Percentiles rank a stretch among this genome's conserved stretches.
These are phyloP conservation scores for Sphecodes monilicornis DNA, from an alignment of 2,888 invertebrate genomes.

Conservation along the genomic window DNA sequence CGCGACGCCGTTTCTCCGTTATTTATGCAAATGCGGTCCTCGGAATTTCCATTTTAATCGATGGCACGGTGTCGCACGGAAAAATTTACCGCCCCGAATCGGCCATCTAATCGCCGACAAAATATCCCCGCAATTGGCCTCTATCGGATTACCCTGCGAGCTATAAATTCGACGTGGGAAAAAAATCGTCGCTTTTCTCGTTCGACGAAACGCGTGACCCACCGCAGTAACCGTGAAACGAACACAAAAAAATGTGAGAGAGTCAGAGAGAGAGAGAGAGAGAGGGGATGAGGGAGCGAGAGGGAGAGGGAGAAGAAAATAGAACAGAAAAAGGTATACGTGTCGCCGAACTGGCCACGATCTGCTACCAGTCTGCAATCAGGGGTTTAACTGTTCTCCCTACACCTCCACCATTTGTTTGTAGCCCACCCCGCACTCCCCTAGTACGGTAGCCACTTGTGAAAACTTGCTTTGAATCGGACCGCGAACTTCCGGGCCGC, in stretches of 20 bases:
- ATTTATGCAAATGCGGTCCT: conserved; percentile 51
- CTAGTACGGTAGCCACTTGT: neutral
- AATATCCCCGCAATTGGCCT: conserved; percentile 60
- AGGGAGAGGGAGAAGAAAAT: neutral
- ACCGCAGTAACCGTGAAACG: neutral
- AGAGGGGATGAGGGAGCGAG: neutral
- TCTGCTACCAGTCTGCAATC: conserved; percentile 38
- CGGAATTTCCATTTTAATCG: conserved; percentile 63
- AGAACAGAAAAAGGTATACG: neutral
- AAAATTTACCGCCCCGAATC: conserved; percentile 54
- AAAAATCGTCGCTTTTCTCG: conserved; percentile 37
- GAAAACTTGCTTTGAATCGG: conserved; percentile 43
- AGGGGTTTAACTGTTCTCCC: conserved; percentile 25
- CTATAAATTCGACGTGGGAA: conserved; percentile 54
- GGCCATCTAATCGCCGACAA: conserved; percentile 61
- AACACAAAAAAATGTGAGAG: neutral
- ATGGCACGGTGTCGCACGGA: conserved; percentile 24
- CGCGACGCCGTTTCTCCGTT: conserved; percentile 55
- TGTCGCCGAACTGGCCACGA: conserved; percentile 35
- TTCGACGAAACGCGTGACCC: conserved; percentile 24
- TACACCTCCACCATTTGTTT: conserved; percentile 32
- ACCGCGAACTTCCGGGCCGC: conserved; percentile 43
- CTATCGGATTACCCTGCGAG: conserved; percentile 59
- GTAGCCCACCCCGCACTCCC: neutral
- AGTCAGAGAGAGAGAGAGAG: neutral